Conservation (phyloP, 2,888 invertebrate genomes). For the Caenorhabditis wallacei region DNA sequence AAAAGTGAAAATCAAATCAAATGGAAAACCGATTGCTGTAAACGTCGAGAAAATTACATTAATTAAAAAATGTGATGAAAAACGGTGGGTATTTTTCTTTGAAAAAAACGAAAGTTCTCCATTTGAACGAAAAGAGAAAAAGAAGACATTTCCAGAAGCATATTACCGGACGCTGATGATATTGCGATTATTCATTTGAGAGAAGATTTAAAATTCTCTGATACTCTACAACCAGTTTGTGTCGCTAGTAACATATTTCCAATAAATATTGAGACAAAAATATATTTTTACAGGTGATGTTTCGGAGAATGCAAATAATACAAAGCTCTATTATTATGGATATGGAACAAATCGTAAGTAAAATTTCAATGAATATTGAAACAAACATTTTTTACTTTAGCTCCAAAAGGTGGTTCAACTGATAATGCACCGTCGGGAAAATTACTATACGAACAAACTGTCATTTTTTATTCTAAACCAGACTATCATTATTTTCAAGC, state of each 20-base stretch:
- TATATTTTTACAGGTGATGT: neutral
- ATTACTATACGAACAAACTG: neutral
- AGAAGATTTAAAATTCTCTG: conserved; percentile 15
- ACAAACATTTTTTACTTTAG: conserved; percentile 2
- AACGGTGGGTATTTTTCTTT: no score
- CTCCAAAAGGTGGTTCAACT: neutral
- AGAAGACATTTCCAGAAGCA: no score
- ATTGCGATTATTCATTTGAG: conserved; percentile 33
- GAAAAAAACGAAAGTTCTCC: no score
- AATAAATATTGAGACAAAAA: no score
- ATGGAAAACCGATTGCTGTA: neutral
- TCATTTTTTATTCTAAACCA: neutral
- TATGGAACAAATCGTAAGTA: conserved; percentile 32
- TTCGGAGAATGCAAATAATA: neutral
- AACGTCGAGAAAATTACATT: conserved; percentile 18
- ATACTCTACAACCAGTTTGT: neutral
- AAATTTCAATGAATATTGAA: no score
- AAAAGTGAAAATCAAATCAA: neutral
- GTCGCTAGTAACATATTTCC: no score
- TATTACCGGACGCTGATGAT: conserved; percentile 30
- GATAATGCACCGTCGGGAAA: neutral
- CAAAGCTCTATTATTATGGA: conserved; percentile 12
- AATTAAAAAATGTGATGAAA: conserved; percentile 4
- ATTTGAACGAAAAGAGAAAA: neutral
- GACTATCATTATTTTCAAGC: conserved; percentile 10